A percentile compares a stretch with the other conserved stretches of the same genome.
Conservation (phyloP, 2,888 invertebrate species). For the Apamea sordens region DNA sequence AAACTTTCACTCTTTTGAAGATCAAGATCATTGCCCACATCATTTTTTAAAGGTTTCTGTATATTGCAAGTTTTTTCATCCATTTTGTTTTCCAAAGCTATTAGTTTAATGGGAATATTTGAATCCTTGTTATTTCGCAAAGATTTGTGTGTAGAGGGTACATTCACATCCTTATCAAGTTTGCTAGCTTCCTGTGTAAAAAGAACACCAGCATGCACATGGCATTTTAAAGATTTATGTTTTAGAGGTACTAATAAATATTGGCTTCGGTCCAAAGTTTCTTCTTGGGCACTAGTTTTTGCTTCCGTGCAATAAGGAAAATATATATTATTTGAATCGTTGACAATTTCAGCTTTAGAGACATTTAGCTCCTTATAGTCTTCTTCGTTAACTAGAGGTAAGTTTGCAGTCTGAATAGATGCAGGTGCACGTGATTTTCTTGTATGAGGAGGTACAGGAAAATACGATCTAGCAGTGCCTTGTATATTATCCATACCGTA, state of each 20-base stretch:
- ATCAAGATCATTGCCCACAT: background rate
- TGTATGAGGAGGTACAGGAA: conserved; percentile 1
- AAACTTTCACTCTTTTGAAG: conserved; percentile 43
- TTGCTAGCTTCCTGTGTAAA: background rate
- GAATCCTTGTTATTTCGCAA: background rate
- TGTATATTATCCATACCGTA: conserved; percentile 19
- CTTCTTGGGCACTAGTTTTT: background rate
- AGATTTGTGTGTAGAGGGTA: conserved; percentile 1
- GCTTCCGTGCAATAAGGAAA: conserved; percentile 16
- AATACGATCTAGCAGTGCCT: conserved; percentile 17
- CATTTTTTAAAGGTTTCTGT: conserved; percentile 34
- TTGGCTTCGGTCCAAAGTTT: conserved; percentile 13
- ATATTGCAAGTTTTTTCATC: background rate
- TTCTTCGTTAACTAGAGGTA: conserved; percentile 49
- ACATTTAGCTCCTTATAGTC: conserved; percentile 14
- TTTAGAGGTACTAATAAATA: conserved; percentile 20
- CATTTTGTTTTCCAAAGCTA: conserved; percentile 1
- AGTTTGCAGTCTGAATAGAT: conserved; percentile 25
- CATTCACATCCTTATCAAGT: conserved; percentile 25
- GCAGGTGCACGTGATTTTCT: conserved; percentile 11
- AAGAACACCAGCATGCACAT: background rate
- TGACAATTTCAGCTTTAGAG: background rate
- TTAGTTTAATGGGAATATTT: conserved; percentile 1
- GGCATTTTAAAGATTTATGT: conserved; percentile 2
- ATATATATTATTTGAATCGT: conserved; percentile 5